phyloP scores from a whole-genome alignment of 2,888 invertebrate genomes.

The Ischnus inquisitorius region DNA sequence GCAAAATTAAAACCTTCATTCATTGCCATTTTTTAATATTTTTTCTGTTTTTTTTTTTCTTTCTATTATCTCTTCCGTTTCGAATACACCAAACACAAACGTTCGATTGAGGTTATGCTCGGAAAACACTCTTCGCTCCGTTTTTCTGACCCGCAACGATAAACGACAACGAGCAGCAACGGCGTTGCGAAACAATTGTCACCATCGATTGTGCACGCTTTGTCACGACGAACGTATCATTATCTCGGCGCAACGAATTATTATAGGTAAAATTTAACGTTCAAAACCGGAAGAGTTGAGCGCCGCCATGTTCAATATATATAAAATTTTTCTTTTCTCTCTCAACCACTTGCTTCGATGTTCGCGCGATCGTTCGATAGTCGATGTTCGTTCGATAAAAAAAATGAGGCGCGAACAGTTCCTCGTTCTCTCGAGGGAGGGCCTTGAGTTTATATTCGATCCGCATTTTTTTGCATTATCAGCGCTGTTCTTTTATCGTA shows the following conservation, averaged over 20 bases:
- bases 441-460: background rate
- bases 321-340: background rate
- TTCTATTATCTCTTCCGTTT: constrained; percentile 22
- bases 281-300: constrained; percentile 72
- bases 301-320: constrained; percentile 74
- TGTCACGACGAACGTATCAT: constrained; percentile 49
- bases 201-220: constrained; percentile 8
- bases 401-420: background rate
- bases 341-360: background rate
- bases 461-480: background rate
- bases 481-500: background rate
- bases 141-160: constrained; percentile 36
- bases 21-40: constrained; percentile 88
- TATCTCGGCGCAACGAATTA: constrained; percentile 59
- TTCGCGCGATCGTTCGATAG: background rate
- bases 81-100: constrained; percentile 73
- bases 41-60: background rate
- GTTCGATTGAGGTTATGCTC: constrained; percentile 26
- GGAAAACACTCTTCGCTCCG: constrained; percentile 40
- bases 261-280: constrained; percentile 67
- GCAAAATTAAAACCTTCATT: constrained; percentile 89
- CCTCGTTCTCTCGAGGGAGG: background rate
- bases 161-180: constrained; percentile 7
- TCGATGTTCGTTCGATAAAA: background rate
- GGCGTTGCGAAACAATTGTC: constrained; percentile 23